A percentile compares a stretch with the other conserved stretches of the same genome.
These are phyloP conservation scores for Gracilinanus agilis DNA, from an alignment of 2,113 vertebrate genomes.

Conservation along the genomic window DNA sequence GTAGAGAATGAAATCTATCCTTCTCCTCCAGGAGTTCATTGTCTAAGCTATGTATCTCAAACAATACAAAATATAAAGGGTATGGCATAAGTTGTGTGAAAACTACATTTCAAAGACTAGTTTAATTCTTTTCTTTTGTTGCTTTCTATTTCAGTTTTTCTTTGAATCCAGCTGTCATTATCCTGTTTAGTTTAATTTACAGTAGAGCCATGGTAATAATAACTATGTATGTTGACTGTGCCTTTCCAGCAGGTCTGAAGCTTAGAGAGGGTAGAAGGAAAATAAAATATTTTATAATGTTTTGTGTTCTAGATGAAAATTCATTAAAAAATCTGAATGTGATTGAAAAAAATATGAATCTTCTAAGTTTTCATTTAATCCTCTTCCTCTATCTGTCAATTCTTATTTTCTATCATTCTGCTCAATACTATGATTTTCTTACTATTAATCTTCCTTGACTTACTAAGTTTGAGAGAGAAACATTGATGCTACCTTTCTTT, in stretches of 20 bases:
- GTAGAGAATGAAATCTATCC: background rate
- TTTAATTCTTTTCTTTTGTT: background rate
- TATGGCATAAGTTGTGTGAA: background rate
- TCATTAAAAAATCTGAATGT: background rate
- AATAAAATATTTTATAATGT: background rate
- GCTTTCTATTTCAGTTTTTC: slow-evolving; percentile 12
- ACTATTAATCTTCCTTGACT: background rate
- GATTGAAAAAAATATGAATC: background rate
- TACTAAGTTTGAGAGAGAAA: background rate
- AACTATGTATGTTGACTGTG: background rate
- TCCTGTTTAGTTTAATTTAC: background rate
- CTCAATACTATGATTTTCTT: background rate
- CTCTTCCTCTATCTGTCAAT: background rate
- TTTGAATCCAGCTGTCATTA: background rate
- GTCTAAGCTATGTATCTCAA: background rate
- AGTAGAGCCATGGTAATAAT: background rate
- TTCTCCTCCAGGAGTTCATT: background rate
- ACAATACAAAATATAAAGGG: background rate
- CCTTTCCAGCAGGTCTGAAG: background rate
- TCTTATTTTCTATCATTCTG: background rate
- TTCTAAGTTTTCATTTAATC: background rate
- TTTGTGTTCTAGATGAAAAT: background rate
- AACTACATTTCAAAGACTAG: background rate
- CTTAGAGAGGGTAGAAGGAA: background rate
- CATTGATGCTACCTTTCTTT: background rate